Evolutionary conservation across 1,140 invertebrate species (phyloP).

Genomic region (Drosophila micromelanica): DNA sequence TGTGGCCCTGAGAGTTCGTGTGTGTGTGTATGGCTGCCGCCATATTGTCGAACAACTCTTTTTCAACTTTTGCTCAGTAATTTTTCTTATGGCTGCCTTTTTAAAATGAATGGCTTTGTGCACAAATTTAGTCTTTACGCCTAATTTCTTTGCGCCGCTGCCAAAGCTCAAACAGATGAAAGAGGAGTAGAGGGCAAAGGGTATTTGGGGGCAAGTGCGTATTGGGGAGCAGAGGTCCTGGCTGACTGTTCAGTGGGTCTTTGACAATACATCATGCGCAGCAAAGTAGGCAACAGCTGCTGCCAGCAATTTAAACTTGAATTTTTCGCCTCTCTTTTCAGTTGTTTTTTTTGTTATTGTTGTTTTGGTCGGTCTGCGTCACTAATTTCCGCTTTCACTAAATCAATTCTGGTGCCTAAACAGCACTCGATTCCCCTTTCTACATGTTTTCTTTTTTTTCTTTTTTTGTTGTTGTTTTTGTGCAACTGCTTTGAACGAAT

Average conservation of each 20-base stretch:
- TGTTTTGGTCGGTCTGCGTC: slow-evolving; percentile 51
- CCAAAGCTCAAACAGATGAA: slow-evolving; percentile 18
- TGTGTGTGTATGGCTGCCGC: slow-evolving; percentile 39
- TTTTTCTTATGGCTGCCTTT: slow-evolving; percentile 70
- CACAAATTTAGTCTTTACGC: slow-evolving; percentile 80
- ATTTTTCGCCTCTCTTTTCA: slow-evolving; percentile 36
- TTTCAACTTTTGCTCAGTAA: slow-evolving; percentile 57
- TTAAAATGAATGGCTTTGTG: slow-evolving; percentile 76
- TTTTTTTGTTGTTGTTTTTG: slow-evolving; percentile 39
- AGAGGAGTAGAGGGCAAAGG: neutral
- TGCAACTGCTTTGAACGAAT: slow-evolving; percentile 56
- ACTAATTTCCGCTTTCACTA: slow-evolving; percentile 81
- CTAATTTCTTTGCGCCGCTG: slow-evolving; percentile 68
- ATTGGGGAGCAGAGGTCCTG: no score
- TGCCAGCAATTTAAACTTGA: slow-evolving; percentile 69
- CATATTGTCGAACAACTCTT: slow-evolving; percentile 78
- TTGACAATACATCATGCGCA: slow-evolving; percentile 77
- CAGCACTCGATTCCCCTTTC: slow-evolving; percentile 27
- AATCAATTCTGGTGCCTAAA: slow-evolving; percentile 75
- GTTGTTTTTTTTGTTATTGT: slow-evolving; percentile 8
- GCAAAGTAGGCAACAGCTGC: slow-evolving; percentile 75
- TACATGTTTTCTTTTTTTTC: neutral
- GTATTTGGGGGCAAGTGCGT: neutral
- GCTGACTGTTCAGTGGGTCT: slow-evolving; percentile 12
- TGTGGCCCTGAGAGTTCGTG: slow-evolving; percentile 1